These are phyloP conservation scores for Mixornis gularis DNA, from an alignment of 2,113 vertebrate species.

Conservation along the genomic window DNA sequence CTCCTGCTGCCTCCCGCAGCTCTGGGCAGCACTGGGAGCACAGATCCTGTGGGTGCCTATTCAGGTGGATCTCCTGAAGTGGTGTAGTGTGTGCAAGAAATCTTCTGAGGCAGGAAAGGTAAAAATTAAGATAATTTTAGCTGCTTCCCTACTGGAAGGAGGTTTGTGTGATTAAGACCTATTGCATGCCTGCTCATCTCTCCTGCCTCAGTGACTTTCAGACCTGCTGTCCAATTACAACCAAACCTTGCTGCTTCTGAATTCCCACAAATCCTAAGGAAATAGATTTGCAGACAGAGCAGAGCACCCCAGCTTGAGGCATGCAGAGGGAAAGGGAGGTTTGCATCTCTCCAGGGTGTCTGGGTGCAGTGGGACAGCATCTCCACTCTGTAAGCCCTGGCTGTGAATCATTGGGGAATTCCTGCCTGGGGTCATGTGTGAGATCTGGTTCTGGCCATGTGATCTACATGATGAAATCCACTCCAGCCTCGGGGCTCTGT, in stretches of 20 bases:
- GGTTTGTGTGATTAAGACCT: neutral
- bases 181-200: neutral
- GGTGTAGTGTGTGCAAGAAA: neutral
- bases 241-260: neutral
- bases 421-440: neutral
- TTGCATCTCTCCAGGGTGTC: neutral
- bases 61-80: neutral
- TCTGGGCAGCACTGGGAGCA: neutral
- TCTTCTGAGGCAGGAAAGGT: neutral
- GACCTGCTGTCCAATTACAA: neutral
- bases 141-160: neutral
- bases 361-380: neutral
- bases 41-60: fast-evolving
- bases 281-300: fast-evolving
- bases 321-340: neutral
- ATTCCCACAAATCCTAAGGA: neutral
- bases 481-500: neutral
- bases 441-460: neutral
- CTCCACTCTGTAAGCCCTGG: neutral
- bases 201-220: neutral
- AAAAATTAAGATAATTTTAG: neutral
- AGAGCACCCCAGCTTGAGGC: fast-evolving
- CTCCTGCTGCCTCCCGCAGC: neutral
- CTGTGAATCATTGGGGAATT: slow-evolving; percentile 20
- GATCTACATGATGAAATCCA: neutral